Evolutionary conservation across 30 jellyfish, hydroid and myxozoan genomes (phyloP), one percentile per base, ranked within the genome.

Genomic region (Pelagia noctiluca): DNA sequence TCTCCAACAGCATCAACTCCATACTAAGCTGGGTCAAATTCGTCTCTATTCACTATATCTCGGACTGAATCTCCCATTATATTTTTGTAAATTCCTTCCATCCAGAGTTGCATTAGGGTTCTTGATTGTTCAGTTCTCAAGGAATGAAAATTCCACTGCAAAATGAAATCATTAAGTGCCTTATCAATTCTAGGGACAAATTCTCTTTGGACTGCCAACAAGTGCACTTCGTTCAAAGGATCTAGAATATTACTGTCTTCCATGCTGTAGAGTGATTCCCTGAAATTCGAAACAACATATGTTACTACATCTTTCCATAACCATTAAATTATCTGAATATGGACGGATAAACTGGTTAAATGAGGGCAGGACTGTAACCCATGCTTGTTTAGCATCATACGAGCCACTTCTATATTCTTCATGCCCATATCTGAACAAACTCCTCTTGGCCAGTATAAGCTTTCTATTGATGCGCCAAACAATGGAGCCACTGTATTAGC

Each of bases 81-180:
- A 38, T 31, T 36, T 0, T 22, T 30, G 16, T 36, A 16, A 36
- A 62, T 19, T 22, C 75, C 75, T 13, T 3, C 36, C 19, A 23
- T 23, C 75, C 75, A 62, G 18, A 62, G 13, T 12, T 62, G 75
- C 73, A 3, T 31, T 8, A 49, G 85, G 29, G 81, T 23, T 23
- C 13, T n/a, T 16, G 57, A 54, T 35, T 71, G 57, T 21, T 66
- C 89, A 2, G 84, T 25, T 29, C 89, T 78, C 68, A 78, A n/a
- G 12, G 89, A 82, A 63, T 78, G 89, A 60, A 54, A 23, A 47
- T 57, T 78, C 89, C 89, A 78, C 65, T 50, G 65, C 1, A 50
- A 50, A 50, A 50, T 50, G 65, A 50, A 50, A 3, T 50, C 65
- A 50, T 50, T 50, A 50, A 50, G 65, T 28, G 3, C 65, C 65